Evolutionary conservation across 1,140 invertebrate genomes (phyloP), one percentile per base, ranked within the genome.

Genomic region (Drosophila rhopaloa): DNA sequence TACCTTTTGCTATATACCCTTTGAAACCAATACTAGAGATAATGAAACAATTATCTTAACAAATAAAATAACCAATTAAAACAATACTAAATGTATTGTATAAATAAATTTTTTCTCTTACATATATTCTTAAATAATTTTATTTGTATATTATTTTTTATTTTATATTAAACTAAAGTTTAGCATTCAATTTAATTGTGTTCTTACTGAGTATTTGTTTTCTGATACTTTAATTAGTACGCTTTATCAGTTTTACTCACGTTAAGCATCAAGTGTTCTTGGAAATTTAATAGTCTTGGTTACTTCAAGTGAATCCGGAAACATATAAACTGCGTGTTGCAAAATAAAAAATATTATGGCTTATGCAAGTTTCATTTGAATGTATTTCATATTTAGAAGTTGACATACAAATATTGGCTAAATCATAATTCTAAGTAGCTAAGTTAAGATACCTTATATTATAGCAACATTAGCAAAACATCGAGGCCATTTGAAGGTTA

Each of bases 301-400:
- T 35, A 51, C 9, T 29, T 29, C n/a, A 29, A 44, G 24, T 57
- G 7, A 5, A 53, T 37, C 50, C 50, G 32, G 32, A 53, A 53
- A 24, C 14, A 16, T 13, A 11, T 37, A 19, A 53, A 53, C 10
- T 53, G 14, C 50, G 50, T 19, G 3, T 19, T 24, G 24, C 50
- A 35, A 5, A 53, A 19, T 19, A 10, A 10, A 37, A 2, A 0
- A 37, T 1, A 16, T 2, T 11, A 35, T 8, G 11, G 4, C 8
- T 32, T 16, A 8, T 16, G 8, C 1, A n/a, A 29, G 13, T 29
- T 48, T 4, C 3, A 27, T 8, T 29, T 4, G 16, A 1, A 16
- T 16, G 16, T 16, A 16, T 16, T 16, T 16, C 16, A 16, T 16
- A 19, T 19, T 19, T 19, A n/a, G 29, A 32, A 32, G 29, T 32